A percentile compares a stretch with the other conserved stretches of the same genome.
Conservation (phyloP, 2,888 invertebrate species). For the Euclidia mi region DNA sequence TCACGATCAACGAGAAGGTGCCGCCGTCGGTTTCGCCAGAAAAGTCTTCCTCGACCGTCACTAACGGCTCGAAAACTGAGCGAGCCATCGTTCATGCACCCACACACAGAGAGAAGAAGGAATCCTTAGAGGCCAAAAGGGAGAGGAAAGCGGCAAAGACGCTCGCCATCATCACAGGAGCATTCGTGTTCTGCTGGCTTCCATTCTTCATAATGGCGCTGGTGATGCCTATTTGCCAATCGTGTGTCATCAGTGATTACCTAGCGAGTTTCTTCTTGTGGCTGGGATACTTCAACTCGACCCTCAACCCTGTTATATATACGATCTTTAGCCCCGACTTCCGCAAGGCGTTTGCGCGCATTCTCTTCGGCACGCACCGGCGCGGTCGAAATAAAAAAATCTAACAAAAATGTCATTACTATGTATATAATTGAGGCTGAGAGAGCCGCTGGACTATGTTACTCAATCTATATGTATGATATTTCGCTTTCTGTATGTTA, state of each 20-base stretch:
- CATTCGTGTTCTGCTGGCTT: conserved; percentile 98
- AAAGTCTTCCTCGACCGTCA: conserved; percentile 92
- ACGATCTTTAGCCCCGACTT: conserved; percentile 98
- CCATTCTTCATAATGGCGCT: conserved; percentile 98
- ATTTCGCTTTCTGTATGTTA: conserved; percentile 88
- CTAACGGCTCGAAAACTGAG: conserved; percentile 91
- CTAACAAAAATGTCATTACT: conserved; percentile 85
- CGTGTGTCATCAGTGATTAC: conserved; percentile 93
- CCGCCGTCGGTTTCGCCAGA: conserved; percentile 91
- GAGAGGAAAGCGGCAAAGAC: conserved; percentile 98
- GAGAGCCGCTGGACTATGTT: conserved; percentile 73
- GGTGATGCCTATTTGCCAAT: conserved; percentile 94
- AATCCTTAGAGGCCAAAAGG: conserved; percentile 96
- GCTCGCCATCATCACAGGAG: conserved; percentile 98
- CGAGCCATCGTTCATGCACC: conserved; percentile 82
- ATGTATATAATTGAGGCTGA: conserved; percentile 78
- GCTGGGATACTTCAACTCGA: conserved; percentile 98
- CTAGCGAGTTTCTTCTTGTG: conserved; percentile 95
- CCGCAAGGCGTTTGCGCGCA: conserved; percentile 96
- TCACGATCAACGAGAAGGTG: conserved; percentile 92
- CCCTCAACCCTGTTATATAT: conserved; percentile 97
- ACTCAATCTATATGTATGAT: conserved; percentile 79
- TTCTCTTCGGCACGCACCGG: conserved; percentile 92
- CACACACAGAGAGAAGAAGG: conserved; percentile 91
- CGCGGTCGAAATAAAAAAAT: conserved; percentile 87